Evolutionary conservation across 2,797 vertebrate genomes (phyloP), one percentile per base, ranked within the genome.

Genomic region (Eulemur albifrons): DNA sequence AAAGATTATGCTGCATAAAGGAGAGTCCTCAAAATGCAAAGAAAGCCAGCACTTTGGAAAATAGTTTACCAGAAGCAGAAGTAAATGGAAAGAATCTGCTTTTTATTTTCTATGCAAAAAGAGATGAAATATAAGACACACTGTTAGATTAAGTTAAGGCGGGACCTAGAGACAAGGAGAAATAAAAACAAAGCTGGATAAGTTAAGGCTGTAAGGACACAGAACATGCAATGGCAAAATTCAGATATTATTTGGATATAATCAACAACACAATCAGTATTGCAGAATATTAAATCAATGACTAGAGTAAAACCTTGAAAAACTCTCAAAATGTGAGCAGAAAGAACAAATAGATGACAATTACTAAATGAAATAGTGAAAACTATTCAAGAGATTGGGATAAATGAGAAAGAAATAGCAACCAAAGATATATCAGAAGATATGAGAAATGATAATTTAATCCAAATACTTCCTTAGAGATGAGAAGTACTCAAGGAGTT

Each of bases 1-100:
- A 94, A 91, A 93, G 48, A 79, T 54, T 87, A n/a, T 75, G 17
- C n/a, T 82, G 2, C 59, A 63, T 83, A 67, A 89, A 73, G 38
- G 50, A 83, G 72, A 92, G 50, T 73, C 13, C 25, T 63, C 61
- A 72, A 92, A 82, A 86, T 82, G 8, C 35, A 82, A 69, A 94
- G 30, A 92, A 91, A 77, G 61, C 38, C 21, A 93, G 77, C 21
- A 79, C 54, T 88, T 81, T 87, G 91, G 63, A 92, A 96, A 90
- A 81, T 87, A 27, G 17, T 79, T 94, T 88, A 50, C 30, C 27
- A 35, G 65, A 93, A 82, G 30, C 32, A 7, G 38, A 94, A 54
- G 43, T 89, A 77, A 86, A 77, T 86, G 18, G 54, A 81, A 89
- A 82, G 15, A 92, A 89, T 69, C 30, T 17, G 10, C 48, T 85